phyloP scores from a whole-genome alignment of 2,797 vertebrate species.

The Cryptoprocta ferox region DNA sequence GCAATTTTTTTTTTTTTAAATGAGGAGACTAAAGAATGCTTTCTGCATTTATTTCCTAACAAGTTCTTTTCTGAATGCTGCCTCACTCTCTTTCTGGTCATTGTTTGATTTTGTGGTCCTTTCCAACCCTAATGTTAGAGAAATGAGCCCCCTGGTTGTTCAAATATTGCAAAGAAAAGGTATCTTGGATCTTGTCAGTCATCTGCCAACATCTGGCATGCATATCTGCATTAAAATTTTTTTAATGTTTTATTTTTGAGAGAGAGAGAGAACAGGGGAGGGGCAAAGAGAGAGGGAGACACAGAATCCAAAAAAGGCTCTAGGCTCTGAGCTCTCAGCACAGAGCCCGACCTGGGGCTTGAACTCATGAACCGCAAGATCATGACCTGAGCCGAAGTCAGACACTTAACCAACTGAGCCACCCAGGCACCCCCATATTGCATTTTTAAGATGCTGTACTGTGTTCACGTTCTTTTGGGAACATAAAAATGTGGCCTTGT shows the following conservation, averaged over 20 bases:
- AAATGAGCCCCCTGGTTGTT: background rate
- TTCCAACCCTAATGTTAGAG: background rate
- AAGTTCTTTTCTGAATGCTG: background rate
- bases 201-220: background rate
- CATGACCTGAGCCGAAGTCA: no score
- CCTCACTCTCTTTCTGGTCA: background rate
- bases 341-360: no score
- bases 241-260: no score
- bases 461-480: background rate
- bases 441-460: background rate
- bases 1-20: background rate
- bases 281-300: no score
- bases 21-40: background rate
- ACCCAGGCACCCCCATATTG: no score
- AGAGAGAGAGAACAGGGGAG: no score
- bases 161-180: background rate
- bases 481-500: background rate
- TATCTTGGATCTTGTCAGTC: background rate
- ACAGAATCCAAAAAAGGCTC: no score
- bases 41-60: background rate
- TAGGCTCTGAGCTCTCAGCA: no score
- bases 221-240: background rate
- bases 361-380: no score
- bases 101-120: background rate
- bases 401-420: no score